Conservation (phyloP, 2,888 invertebrate genomes). For the Allolobophora icterica region DNA sequence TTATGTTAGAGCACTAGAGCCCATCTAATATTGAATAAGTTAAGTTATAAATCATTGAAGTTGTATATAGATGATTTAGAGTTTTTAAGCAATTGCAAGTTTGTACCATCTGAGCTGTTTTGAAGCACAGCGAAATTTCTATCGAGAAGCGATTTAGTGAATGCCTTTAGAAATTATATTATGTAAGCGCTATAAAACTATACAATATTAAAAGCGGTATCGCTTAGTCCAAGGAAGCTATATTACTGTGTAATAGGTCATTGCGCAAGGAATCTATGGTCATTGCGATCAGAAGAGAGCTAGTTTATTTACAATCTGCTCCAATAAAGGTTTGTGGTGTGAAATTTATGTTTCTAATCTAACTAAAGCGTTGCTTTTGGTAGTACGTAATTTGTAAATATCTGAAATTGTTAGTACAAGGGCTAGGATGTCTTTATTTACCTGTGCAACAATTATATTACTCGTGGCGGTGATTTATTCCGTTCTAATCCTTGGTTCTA, state of each 20-base stretch:
- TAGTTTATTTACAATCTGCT: neutral
- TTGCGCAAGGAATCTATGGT: no score
- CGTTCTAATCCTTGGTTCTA: neutral
- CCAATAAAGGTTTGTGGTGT: neutral
- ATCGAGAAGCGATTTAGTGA: neutral
- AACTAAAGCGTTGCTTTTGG: neutral
- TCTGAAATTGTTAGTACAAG: neutral
- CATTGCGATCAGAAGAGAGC: neutral
- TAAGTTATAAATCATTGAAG: no score
- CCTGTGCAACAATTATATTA: neutral
- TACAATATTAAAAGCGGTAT: neutral
- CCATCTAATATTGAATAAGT: neutral
- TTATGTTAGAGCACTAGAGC: no score
- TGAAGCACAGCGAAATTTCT: neutral
- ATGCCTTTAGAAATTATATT: no score
- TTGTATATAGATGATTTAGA: neutral
- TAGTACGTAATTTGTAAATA: neutral
- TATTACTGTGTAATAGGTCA: no score
- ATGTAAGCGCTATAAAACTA: neutral
- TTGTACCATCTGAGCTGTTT: neutral
- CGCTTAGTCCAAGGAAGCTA: neutral
- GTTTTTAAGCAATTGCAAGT: neutral
- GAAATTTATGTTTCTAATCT: neutral
- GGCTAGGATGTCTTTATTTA: neutral
- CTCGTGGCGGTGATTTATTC: neutral